A percentile compares a stretch with the other conserved stretches of the same genome.
phyloP scores from a whole-genome alignment of 2,797 vertebrate genomes.

The Alfaro cultratus region DNA sequence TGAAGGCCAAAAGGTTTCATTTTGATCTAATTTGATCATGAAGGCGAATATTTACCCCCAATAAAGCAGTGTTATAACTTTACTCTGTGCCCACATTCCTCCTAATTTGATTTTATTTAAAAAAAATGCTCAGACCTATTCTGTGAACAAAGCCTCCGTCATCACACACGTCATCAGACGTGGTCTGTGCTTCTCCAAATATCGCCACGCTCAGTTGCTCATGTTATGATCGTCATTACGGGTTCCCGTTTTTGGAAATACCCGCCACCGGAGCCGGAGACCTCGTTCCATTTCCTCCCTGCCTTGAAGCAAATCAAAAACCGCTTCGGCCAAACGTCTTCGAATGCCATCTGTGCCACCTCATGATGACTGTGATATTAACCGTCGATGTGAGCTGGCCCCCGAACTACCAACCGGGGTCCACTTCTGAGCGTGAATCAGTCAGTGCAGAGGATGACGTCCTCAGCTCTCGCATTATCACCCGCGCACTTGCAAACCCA shows the following conservation, averaged over 20 bases:
- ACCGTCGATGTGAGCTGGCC: constrained; percentile 36
- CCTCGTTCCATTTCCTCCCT: constrained; percentile 57
- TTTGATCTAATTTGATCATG: background rate
- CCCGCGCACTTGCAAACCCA: constrained; percentile 40
- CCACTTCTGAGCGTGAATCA: constrained; percentile 55
- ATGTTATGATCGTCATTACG: constrained; percentile 68
- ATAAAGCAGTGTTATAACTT: background rate
- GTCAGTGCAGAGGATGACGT: constrained; percentile 62
- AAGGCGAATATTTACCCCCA: background rate
- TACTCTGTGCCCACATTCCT: background rate
- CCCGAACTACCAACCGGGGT: constrained; percentile 40
- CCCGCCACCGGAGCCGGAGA: constrained; percentile 35
- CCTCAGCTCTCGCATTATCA: constrained; percentile 58
- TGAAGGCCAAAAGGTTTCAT: background rate
- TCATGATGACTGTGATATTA: constrained; percentile 47
- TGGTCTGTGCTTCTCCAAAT: constrained; percentile 54
- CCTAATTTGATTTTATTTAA: background rate
- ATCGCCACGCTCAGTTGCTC: constrained; percentile 56
- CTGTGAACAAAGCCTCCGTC: constrained; percentile 49
- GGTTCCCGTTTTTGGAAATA: constrained; percentile 44
- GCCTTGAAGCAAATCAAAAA: constrained; percentile 75
- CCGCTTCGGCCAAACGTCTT: constrained; percentile 39
- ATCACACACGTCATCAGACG: constrained; percentile 69
- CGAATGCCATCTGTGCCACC: constrained; percentile 42
- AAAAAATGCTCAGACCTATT: constrained; percentile 12